Evolutionary conservation across 2,888 invertebrate species (phyloP), one percentile per base, ranked within the genome.

Genomic region (Cheilosia vernalis): DNA sequence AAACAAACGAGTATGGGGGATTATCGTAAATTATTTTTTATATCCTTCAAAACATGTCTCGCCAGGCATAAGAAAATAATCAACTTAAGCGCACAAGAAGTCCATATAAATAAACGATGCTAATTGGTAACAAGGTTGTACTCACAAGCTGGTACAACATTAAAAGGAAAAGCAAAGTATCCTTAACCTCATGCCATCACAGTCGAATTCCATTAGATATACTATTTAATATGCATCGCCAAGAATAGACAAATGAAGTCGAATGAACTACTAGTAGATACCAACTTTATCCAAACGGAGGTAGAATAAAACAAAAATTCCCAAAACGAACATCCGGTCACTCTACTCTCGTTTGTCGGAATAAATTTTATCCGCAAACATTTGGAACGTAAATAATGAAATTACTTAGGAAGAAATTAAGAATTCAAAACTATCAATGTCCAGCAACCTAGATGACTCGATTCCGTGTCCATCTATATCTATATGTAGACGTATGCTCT

Each of bases 401-500:
- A 85, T 85, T 85, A 72, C 81, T 70, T 72, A 85, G 61, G 72
- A 81, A 72, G 61, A 81, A 85, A 81, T 85, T 85, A 81, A 85
- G 72, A 85, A 85, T 80, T 85, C 81, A 47, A 85, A 85, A 85
- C 85, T 81, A 85, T 85, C 85, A 85, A 81, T 77, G 81, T 81
- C 81, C 67, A 72, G 66, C 70, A 73, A 63, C 67, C 56, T 63
- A 74, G 63, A 37, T 55, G 21, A 72, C 53, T 55, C 55, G 2
- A 70, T 19, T 37, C 15, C 47, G 13, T 37, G 4, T 21, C 13
- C 56, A 4, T 47, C 27, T 15, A 13, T 13, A 13, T 13, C 13
- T 9, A 33, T n/a, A n/a, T n/a, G n/a, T n/a, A n/a, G n/a, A n/a
- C 33, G 9, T 30, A 40, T 30, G 3, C 30, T 44, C 47, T 42